Evolutionary conservation across 2,113 vertebrate genomes (phyloP).

Genomic region (Calyptomena viridis): DNA sequence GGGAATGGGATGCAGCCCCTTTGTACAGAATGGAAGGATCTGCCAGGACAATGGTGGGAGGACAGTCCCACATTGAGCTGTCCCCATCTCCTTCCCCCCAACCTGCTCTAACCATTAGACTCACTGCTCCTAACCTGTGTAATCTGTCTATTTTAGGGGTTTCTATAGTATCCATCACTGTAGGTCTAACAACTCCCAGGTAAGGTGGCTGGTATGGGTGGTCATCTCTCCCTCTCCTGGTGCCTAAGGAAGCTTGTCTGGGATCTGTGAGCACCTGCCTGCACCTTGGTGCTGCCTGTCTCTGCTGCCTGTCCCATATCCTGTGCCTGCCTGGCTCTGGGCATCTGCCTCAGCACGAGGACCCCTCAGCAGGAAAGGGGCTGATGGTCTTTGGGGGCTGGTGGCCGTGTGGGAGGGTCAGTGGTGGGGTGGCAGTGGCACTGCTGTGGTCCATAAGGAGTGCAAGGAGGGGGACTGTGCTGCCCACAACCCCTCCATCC

Average conservation of each 20-base stretch:
- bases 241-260: not conserved
- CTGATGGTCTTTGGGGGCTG: not conserved
- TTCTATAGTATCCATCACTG: conserved; percentile 51
- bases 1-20: not conserved
- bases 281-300: accelerated
- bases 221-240: not conserved
- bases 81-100: not conserved
- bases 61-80: not conserved
- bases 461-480: not conserved
- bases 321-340: accelerated
- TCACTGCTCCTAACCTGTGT: conserved; percentile 42
- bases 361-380: not conserved
- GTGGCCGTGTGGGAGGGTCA: not conserved
- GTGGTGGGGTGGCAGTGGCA: not conserved
- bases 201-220: conserved; percentile 40
- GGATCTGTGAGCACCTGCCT: not conserved
- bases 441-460: accelerated
- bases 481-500: not conserved
- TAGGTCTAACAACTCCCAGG: conserved; percentile 61
- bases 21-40: not conserved
- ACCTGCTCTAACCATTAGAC: conserved; percentile 18
- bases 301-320: accelerated
- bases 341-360: accelerated
- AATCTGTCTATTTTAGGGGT: conserved; percentile 57
- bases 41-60: not conserved